Evolutionary conservation across 2,797 vertebrate species (phyloP), one percentile per base, ranked within the genome.

Genomic region (Martes flavigula): DNA sequence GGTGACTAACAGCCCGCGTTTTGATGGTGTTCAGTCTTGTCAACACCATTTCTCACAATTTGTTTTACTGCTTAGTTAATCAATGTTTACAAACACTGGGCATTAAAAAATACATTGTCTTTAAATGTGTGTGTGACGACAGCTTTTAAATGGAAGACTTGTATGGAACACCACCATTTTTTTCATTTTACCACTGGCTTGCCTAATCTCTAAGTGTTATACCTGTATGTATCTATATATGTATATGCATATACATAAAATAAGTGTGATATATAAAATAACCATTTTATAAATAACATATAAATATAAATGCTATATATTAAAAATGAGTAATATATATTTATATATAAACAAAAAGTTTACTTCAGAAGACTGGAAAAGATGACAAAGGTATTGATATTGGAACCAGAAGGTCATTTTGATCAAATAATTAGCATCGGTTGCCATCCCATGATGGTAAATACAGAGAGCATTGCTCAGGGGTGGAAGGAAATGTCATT

Each of bases 51-150:
- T 94, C 40, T 83, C 23, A 78, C 15, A 88, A 15, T 64, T 83
- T 54, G 20, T 75, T 96, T 73, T 83, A 85, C n/a, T 92, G 27
- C 38, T 78, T 90, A 94, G 93, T 23, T 88, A 60, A 91, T 88
- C 72, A 84, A 46, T 62, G 20, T 79, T 94, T 94, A 40, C 0
- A 86, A 86, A 95, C 68, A 46, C 1, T 48, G 27, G 51, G 5
- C 7, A 90, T 79, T 90, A 88, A 83, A 51, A 92, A 68, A 35
- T 81, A 64, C 35, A 60, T 3, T 75, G 5, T 79, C 6, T 94
- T 95, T 35, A 83, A 88, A 93, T 87, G 12, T 5, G 27, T 51
- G 43, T 60, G 54, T 86, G 23, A 92, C 27, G 20, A 32, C 4
- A 81, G 11, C 2, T 35, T 83, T 96, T 73, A 83, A 56, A 68